Evolutionary conservation across 2,888 invertebrate genomes (phyloP).

Genomic region (Thereva unica): DNA sequence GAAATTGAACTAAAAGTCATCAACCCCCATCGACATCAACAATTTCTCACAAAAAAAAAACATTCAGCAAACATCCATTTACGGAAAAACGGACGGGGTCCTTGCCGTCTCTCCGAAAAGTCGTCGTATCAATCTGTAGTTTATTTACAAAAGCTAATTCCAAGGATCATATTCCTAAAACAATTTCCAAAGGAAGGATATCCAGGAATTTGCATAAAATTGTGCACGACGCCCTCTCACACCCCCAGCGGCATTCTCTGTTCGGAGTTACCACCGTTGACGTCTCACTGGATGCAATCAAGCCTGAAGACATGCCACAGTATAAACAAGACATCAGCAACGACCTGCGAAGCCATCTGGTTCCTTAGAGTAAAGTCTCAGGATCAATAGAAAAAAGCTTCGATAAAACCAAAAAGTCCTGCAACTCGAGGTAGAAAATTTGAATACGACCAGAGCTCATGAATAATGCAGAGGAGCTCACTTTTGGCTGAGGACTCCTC

Average conservation of each 20-base stretch:
- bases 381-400: conserved; percentile 29
- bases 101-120: too few species aligned
- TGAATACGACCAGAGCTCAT: conserved; percentile 29
- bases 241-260: background rate
- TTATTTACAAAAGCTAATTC: conserved; percentile 30
- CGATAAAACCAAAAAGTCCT: conserved; percentile 23
- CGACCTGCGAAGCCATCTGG: conserved; percentile 33
- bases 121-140: conserved; percentile 9
- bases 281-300: conserved; percentile 26
- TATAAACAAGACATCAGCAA: conserved; percentile 31
- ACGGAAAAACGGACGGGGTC: too few species aligned
- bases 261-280: background rate
- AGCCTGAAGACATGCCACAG: conserved; percentile 28
- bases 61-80: too few species aligned
- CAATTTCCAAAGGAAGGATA: conserved; percentile 27
- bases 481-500: conserved; percentile 11
- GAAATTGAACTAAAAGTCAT: too few species aligned
- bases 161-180: conserved; percentile 20
- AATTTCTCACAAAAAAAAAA: too few species aligned
- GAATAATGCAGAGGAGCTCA: conserved; percentile 22
- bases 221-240: conserved; percentile 10
- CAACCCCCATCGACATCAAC: too few species aligned
- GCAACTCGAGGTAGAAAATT: conserved; percentile 5
- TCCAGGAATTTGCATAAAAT: conserved; percentile 24
- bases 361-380: conserved; percentile 2